A percentile compares a stretch with the other conserved stretches of the same genome.
phyloP scores from a whole-genome alignment of 2,113 vertebrate genomes.

The Nesogale talazaci region DNA sequence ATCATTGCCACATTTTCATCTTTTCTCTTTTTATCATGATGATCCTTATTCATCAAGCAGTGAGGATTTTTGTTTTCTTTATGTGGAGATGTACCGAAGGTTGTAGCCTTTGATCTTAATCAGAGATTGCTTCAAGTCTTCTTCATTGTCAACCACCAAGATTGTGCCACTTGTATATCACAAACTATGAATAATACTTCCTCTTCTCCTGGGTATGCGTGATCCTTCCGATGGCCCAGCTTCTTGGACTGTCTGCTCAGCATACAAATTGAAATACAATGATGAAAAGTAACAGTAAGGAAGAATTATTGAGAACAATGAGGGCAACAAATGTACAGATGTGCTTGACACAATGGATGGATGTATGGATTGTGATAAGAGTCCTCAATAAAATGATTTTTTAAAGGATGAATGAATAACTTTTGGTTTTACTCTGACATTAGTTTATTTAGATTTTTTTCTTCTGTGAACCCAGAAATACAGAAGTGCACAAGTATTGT shows the following conservation, averaged over 20 bases:
- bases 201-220: not conserved
- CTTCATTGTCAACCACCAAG: not conserved
- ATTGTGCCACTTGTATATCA: not conserved
- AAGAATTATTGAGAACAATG: too few species aligned
- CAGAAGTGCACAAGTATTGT: not conserved
- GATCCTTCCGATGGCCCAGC: not conserved
- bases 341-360: too few species aligned
- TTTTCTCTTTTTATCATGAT: not conserved
- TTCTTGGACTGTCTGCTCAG: not conserved
- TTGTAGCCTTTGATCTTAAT: not conserved
- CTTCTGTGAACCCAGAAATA: conserved; percentile 53
- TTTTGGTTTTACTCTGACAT: not conserved
- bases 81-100: not conserved
- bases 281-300: not conserved
- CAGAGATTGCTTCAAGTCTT: not conserved
- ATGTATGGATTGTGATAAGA: too few species aligned
- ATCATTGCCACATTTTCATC: not conserved
- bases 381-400: too few species aligned
- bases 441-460: conserved; percentile 41
- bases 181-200: not conserved
- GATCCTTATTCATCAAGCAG: not conserved
- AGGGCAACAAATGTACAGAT: too few species aligned
- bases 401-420: conserved; percentile 25
- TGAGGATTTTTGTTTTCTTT: not conserved
- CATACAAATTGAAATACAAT: not conserved